Base-by-base conservation (phyloP, 2,113 vertebrate genomes). In the Chamaetylas fuelleborni region DNA sequence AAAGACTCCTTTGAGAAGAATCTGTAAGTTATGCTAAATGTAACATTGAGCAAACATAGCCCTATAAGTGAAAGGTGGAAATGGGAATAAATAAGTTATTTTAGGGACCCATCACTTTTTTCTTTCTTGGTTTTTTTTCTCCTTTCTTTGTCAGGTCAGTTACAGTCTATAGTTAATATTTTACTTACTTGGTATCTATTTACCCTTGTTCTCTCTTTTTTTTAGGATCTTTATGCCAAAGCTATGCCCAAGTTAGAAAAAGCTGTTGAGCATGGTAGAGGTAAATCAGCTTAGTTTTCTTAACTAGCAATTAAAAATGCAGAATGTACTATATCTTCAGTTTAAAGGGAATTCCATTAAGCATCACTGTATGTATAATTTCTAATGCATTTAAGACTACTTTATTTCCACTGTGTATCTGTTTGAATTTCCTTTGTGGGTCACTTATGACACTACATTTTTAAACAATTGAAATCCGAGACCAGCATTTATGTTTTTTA, bases 181-280 rank as follows among this genome's bases (percentile, higher is more conserved):
- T 94, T 54, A 51, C 45, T 85, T 81, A 31, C 20, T 64, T 90
- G 48, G 24, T 91, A 43, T 64, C 61, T 82, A 77, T 70, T 89
- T 94, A 86, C 77, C 47, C 11, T 79, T 92, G 12, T 83, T 92
- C 71, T 92, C 11, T 60, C 88, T 81, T 92, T 78, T 92, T 90
- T 90, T 9, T 96, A 99, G 99, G 97, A 96, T 82, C 97, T 93
- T 36, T 99, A 98, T 94, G 94, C 81, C 81, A 98, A 97, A 38
- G 96, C 97, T 96, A 97, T 98, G 94, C 99, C 99, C 43, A 97
- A 94, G 60, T 77, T 99, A 93, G 96, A 96, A 97, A 91, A 88
- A 42, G 97, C 98, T 25, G 53, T 98, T 86, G 95, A 98, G 5
- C 95, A 96, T 60, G 98, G 98, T 78, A 98, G 96, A 98, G 99